Evolutionary conservation across 2,888 invertebrate species (phyloP).

Genomic region (Amblyjoppa proteus): DNA sequence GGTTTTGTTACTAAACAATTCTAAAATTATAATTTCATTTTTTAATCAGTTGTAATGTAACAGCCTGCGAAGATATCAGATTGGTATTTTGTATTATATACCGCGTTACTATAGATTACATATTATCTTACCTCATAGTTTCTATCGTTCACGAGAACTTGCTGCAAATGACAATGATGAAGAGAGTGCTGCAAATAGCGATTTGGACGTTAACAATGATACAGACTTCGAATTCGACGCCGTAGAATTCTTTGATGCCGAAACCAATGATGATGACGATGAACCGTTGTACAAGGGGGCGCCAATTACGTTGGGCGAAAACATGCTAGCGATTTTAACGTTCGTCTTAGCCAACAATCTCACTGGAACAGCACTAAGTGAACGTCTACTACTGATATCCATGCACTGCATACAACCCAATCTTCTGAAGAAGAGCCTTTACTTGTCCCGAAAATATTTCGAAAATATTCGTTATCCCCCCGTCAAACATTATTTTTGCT

Average conservation of each 20-base stretch:
- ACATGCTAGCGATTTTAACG: not conserved
- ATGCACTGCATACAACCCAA: not conserved
- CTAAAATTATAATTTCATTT: too few relatives aligned
- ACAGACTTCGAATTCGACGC: not conserved
- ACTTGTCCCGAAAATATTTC: slow-evolving; percentile 10
- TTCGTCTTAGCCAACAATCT: not conserved
- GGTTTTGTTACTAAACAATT: too few relatives aligned
- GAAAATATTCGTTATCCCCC: not conserved
- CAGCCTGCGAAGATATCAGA: not conserved
- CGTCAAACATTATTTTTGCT: slow-evolving; percentile 1
- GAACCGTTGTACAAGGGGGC: not conserved
- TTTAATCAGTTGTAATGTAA: not conserved
- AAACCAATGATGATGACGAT: not conserved
- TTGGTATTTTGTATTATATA: not conserved
- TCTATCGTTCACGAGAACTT: not conserved
- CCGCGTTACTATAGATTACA: not conserved
- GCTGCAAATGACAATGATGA: not conserved
- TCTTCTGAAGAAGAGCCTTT: not conserved
- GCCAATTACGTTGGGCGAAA: slow-evolving; percentile 10
- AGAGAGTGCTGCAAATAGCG: not conserved
- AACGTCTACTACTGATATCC: not conserved
- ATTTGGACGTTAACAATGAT: not conserved
- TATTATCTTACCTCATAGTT: not conserved
- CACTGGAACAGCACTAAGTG: not conserved
- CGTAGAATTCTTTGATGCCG: not conserved